Conservation (phyloP, 2,888 invertebrate species). For the Tenthredo livida region DNA sequence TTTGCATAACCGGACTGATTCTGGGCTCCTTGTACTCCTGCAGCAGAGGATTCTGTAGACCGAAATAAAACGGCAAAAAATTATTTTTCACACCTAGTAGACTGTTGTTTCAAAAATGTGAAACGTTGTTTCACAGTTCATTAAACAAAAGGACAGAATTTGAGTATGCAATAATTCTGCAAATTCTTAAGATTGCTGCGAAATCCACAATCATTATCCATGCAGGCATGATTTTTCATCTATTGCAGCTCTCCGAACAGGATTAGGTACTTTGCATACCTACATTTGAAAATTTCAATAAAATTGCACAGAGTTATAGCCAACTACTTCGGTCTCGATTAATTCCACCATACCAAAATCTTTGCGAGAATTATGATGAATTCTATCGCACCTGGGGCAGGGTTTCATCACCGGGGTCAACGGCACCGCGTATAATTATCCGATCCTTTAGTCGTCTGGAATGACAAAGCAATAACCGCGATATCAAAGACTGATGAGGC, state of each 20-base stretch:
- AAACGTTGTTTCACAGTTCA: not conserved
- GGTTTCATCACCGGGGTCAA: not conserved
- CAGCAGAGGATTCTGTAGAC: not conserved
- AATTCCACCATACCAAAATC: not conserved
- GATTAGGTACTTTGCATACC: not conserved
- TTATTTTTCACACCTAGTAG: not conserved
- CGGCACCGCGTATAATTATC: not conserved
- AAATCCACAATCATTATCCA: not conserved
- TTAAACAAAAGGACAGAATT: not conserved
- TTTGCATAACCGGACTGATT: slow-evolving; percentile 50
- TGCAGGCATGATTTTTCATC: not conserved
- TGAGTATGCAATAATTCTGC: not conserved
- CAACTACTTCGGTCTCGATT: too few relatives aligned
- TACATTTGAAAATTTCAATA: not conserved
- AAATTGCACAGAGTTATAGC: not conserved
- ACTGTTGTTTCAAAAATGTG: not conserved
- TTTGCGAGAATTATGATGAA: not conserved
- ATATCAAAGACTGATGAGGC: not conserved
- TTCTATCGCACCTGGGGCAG: not conserved
- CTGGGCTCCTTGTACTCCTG: not conserved
- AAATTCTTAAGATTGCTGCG: not conserved
- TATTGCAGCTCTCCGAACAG: too few relatives aligned
- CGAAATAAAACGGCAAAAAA: not conserved
- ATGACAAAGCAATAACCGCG: slow-evolving; percentile 40
- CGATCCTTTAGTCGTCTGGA: slow-evolving; percentile 11